phyloP scores from a whole-genome alignment of 2,113 vertebrate genomes.

The Salvelinus fontinalis region DNA sequence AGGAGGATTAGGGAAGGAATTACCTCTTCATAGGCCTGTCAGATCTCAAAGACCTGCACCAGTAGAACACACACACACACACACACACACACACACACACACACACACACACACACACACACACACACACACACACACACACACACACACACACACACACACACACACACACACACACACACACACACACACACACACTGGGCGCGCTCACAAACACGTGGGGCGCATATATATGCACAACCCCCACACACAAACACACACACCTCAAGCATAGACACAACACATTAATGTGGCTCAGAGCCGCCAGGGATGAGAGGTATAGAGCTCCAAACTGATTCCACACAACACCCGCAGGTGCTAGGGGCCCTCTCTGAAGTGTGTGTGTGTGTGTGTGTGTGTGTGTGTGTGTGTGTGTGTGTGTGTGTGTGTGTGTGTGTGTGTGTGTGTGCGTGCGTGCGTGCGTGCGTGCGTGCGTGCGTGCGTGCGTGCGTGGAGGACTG shows the following conservation, averaged over 20 bases:
- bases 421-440: too few relatives aligned
- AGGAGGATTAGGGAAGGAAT: slow-evolving; percentile 57
- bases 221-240: too few relatives aligned
- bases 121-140: too few relatives aligned
- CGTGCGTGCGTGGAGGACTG: slow-evolving; percentile 35
- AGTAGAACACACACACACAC: too few relatives aligned
- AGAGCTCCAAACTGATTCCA: slow-evolving; percentile 43
- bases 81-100: too few relatives aligned
- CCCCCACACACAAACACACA: slow-evolving; percentile 24
- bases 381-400: too few relatives aligned
- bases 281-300: slow-evolving; percentile 57
- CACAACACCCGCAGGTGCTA: slow-evolving; percentile 48
- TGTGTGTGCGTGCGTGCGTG: not conserved
- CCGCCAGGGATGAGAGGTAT: slow-evolving; percentile 41
- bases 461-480: not conserved
- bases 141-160: too few relatives aligned
- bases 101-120: too few relatives aligned
- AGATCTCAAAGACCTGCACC: slow-evolving; percentile 54
- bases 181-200: too few relatives aligned
- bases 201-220: slow-evolving; percentile 37
- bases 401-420: too few relatives aligned
- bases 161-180: too few relatives aligned
- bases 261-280: slow-evolving; percentile 57
- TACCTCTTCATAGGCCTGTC: slow-evolving; percentile 46
- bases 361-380: slow-evolving; percentile 45